Base-by-base conservation (phyloP, 2,888 invertebrate species). In the Octonoba sinensis region DNA sequence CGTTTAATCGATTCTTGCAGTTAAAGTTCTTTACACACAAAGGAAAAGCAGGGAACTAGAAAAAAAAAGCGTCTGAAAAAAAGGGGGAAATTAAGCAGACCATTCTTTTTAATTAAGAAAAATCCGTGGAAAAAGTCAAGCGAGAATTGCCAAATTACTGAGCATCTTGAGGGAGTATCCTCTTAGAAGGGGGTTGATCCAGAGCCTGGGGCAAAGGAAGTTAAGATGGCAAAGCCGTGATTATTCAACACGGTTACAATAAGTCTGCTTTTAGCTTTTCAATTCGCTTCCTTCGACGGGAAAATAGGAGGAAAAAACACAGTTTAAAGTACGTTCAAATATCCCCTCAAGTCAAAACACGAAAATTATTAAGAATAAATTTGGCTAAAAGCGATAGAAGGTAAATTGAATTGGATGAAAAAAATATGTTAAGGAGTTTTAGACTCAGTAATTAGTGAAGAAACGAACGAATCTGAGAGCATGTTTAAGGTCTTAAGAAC, bases 391-490 rank as follows among this genome's bases (percentile, higher is more conserved):
- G 77, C 70, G 51, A 77, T 64, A 71, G 56, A 78, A 71, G 46
- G 66, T 77, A 78, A 78, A 71, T 78, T 78, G 65, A 71, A 71
- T 71, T 78, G 64, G 46, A 51, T 20, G 36, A 22, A 59, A 76
- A 75, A 59, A 75, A 54, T 70, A 71, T 44, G 18, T n/a, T 64
- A 24, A 54, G 54, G 47, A 65, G 56, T 72, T 72, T 36, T 51
- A 65, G 56, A 22, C 72, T 65, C 64, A 65, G 77, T 66, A 72
- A 71, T 78, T 78, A 78, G 71, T 59, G 57, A 72, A 66, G 64
- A 70, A 71, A 71, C 47, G 56, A 65, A 27, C 12, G 49, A 59
- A 51, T 72, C 59, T 11, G 20, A 27, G 44, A 59, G 49, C 44
- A 71, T 78, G 59, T 78, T 72, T 72, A 65, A 56, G 59, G 36